Evolutionary conservation across 2,888 invertebrate genomes (phyloP), one percentile per base, ranked within the genome.

Genomic region (Parnassius glacialis): DNA sequence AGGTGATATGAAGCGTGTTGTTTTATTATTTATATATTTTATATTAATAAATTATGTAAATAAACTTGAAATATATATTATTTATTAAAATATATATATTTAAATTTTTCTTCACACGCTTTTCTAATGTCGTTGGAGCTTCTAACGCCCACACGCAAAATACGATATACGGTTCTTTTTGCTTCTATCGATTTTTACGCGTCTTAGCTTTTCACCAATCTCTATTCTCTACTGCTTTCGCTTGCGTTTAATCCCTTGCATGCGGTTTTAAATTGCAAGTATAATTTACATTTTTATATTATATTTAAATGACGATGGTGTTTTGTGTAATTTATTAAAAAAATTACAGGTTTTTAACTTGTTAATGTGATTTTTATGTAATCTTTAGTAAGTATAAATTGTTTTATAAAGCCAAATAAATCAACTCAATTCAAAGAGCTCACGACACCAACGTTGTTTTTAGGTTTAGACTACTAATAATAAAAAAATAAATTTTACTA

Each of bases 1-100:
- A 87, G 86, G 87, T 77, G 80, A 82, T 79, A 78, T 85, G 80
- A 81, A 82, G 81, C 78, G 80, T 84, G 77, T 75, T 73, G 75
- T 76, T 75, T 79, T 78, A 72, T 73, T 79, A 51, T n/a, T 34
- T 42, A n/a, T 52, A 69, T 71, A 73, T 73, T 64, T 70, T 72
- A 64, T 69, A 67, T 55, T 67, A 64, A 69, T 64, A 66, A 67
- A 69, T 67, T 65, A 64, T 66, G 65, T 66, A 66, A 70, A 70
- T 64, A 34, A 34, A 68, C 69, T 73, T 67, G 9, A 13, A 16
- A 13, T 13, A 48, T 68, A 60, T 61, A 63, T 62, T 67, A 42
- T 66, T 61, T 69, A 67, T 73, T 65, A 63, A 50, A 68, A 71
- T 72, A 65, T 65, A 64, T 68, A 51, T 53, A 34, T 61, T 54